These are phyloP conservation scores for Epinephelus moara DNA, from an alignment of 2,113 vertebrate species.

Conservation along the genomic window DNA sequence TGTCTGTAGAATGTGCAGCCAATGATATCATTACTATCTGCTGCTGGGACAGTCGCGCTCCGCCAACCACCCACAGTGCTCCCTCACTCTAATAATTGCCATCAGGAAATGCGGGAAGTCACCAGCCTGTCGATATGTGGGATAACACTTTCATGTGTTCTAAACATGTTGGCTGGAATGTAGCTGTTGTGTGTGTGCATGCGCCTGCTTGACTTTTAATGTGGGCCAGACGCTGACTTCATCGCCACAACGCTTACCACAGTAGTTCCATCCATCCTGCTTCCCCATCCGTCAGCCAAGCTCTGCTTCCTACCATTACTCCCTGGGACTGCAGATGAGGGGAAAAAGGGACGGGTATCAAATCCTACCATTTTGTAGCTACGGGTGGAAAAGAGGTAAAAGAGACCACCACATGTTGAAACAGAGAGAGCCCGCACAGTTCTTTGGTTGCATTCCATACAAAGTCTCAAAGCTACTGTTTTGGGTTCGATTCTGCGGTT, in stretches of 20 bases:
- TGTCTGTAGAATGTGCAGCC: slow-evolving; percentile 51
- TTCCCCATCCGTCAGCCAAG: slow-evolving; percentile 63
- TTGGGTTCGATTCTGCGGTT: slow-evolving; percentile 59
- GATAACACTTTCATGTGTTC: slow-evolving; percentile 44
- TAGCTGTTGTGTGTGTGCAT: slow-evolving; percentile 57
- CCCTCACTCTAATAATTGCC: not conserved
- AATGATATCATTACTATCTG: slow-evolving; percentile 60
- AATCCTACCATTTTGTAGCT: slow-evolving; percentile 54
- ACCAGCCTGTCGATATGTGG: slow-evolving; percentile 31
- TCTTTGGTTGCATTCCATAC: slow-evolving; percentile 41
- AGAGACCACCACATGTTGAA: slow-evolving; percentile 50
- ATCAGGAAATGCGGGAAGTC: slow-evolving; percentile 38
- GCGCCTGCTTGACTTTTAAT: slow-evolving; percentile 59
- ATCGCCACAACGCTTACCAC: slow-evolving; percentile 73
- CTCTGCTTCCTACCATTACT: slow-evolving; percentile 76
- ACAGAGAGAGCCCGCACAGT: slow-evolving; percentile 10
- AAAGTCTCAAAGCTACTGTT: slow-evolving; percentile 75
- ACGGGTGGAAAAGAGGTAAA: slow-evolving; percentile 60
- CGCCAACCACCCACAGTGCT: slow-evolving; percentile 55
- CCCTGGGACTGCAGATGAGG: slow-evolving; percentile 42
- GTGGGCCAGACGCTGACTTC: slow-evolving; percentile 81
- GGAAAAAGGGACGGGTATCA: slow-evolving; percentile 42
- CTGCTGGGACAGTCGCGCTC: slow-evolving; percentile 13
- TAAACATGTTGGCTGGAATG: slow-evolving; percentile 63
- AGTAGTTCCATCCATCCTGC: slow-evolving; percentile 78